Evolutionary conservation across 1,140 invertebrate species (phyloP).

Genomic region (Oreohelix idahoensis): DNA sequence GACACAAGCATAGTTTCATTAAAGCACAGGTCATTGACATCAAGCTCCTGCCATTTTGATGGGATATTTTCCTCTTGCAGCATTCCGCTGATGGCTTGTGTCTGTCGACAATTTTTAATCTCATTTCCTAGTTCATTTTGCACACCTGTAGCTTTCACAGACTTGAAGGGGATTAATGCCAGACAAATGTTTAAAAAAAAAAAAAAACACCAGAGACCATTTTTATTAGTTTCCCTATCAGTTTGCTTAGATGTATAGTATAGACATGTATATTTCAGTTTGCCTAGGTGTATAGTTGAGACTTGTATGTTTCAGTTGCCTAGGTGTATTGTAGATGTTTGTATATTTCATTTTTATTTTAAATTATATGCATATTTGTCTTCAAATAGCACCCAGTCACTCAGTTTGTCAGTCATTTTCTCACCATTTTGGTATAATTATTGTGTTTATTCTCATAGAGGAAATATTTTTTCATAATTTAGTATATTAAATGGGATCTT

Average conservation of each 20-base stretch:
- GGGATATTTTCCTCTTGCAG: background rate
- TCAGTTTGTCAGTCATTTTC: background rate
- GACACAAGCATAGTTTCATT: background rate
- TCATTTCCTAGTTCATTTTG: background rate
- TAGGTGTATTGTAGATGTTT: too few relatives aligned
- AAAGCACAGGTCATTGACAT: background rate
- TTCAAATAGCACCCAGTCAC: background rate
- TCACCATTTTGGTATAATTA: background rate
- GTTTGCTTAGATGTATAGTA: background rate
- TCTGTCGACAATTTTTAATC: background rate
- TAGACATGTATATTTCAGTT: background rate
- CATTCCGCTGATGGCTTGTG: constrained; percentile 1
- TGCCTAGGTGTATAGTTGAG: background rate
- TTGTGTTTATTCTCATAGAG: background rate
- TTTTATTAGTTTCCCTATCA: background rate
- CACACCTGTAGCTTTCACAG: background rate
- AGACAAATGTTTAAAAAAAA: background rate
- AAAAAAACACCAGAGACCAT: background rate
- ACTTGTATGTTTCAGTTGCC: too few relatives aligned
- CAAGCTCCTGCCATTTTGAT: background rate
- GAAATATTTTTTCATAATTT: background rate
- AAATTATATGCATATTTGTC: too few relatives aligned
- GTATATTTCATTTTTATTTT: too few relatives aligned
- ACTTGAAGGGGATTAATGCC: background rate
- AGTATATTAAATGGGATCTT: too few relatives aligned